Conservation (phyloP, 2,797 vertebrate genomes). For the Philypnodon macrostomus region DNA sequence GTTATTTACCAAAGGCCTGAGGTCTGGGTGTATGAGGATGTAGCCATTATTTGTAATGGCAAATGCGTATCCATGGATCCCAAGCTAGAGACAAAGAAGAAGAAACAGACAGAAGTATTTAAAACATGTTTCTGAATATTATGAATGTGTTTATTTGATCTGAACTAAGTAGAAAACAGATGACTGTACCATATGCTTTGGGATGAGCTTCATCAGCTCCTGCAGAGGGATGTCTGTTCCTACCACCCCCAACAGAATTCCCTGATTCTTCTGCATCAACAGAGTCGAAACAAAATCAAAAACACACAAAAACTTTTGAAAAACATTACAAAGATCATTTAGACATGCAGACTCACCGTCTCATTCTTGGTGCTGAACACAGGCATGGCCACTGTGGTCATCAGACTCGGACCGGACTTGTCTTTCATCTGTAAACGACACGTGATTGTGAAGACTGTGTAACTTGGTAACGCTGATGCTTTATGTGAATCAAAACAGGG, state of each 20-base stretch:
- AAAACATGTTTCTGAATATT: neutral
- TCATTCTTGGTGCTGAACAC: constrained; percentile 99
- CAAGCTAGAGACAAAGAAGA: constrained; percentile 79
- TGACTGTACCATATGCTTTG: constrained; percentile 92
- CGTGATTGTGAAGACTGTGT: neutral
- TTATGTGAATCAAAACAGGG: no score
- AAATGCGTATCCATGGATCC: constrained; percentile 96
- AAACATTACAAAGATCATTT: constrained; percentile 3
- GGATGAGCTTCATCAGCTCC: constrained; percentile 95
- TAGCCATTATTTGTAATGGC: constrained; percentile 98
- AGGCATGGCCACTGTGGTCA: constrained; percentile 98
- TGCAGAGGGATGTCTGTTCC: constrained; percentile 98
- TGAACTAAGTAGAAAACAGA: constrained; percentile 23
- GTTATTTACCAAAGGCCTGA: constrained; percentile 89
- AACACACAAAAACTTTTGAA: constrained; percentile 22
- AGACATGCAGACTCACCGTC: constrained; percentile 74
- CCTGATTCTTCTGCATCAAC: constrained; percentile 88
- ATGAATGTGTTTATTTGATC: constrained; percentile 23
- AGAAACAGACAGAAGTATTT: constrained; percentile 6
- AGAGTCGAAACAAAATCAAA: constrained; percentile 29
- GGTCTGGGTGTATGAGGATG: constrained; percentile 94
- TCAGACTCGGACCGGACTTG: constrained; percentile 85
- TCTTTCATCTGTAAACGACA: constrained; percentile 79
- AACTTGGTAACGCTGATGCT: no score
- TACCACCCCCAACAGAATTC: constrained; percentile 95